Base-by-base conservation (phyloP, 2,797 vertebrate genomes). In the Acomys russatus region DNA sequence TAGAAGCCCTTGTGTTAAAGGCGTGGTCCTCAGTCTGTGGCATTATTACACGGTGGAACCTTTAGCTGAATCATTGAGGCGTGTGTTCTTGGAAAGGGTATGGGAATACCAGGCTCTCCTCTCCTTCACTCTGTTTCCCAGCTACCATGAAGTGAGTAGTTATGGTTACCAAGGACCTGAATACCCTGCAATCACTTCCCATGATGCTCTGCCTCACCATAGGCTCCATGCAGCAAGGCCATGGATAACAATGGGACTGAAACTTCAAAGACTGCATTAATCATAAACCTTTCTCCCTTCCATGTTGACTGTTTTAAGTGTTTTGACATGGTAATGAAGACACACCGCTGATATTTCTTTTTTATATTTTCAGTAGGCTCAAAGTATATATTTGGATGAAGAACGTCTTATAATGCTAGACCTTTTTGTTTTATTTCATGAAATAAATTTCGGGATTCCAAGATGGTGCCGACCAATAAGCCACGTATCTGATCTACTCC, bases 341-440 rank as follows among this genome's bases (percentile, higher is more conserved):
- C 18, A 77, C 11, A 49, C 38, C 30, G 59, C 18, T 61, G 25
- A 6, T 79, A 78, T 71, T 76, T 20, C 23, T 77, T n/a, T 74
- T 83, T 66, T 80, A 51, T 30, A 38, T 87, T 70, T 77, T 44
- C 44, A 33, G 28, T 61, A 78, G 30, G 64, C 82, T 83, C 70
- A 79, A 95, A 59, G 12, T 18, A 61, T 73, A 61, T 77, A n/a
- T 83, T 71, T 86, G 11, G 25, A 56, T 88, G 82, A 88, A 84
- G 85, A 61, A 71, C 82, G 54, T 74, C 54, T 33, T 35, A 85
- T 68, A 49, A 56, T 51, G 73, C 4, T 56, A 64, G 93, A 63
- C 30, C 51, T 59, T 51, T 28, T 59, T 54, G n/a, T 28, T 93
- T 86, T 95, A 97, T 70, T 84, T 93, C 14, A 82, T 96, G 84